Evolutionary conservation across 2,113 vertebrate genomes (phyloP).

Genomic region (Hippocampus comes): DNA sequence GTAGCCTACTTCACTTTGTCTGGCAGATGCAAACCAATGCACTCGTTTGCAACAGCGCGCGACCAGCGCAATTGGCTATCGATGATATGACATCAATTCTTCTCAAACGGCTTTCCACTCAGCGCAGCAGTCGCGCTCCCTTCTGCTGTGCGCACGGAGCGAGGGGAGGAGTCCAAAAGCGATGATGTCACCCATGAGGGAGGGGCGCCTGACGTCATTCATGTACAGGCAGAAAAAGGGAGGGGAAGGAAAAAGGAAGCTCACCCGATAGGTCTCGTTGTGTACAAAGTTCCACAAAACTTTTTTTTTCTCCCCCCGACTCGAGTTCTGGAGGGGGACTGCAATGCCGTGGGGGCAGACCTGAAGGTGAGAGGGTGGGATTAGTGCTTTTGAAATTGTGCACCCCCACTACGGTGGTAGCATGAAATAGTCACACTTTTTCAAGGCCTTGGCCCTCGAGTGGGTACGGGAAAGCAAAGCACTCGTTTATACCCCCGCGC

Average conservation of each 20-base stretch:
- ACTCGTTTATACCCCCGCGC: neutral
- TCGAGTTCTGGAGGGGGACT: slow-evolving; percentile 12
- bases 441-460: slow-evolving; percentile 68
- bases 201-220: slow-evolving; percentile 65
- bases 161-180: slow-evolving; percentile 23
- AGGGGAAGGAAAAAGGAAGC: slow-evolving; percentile 73
- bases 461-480: slow-evolving; percentile 55
- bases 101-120: neutral
- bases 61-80: too few relatives aligned
- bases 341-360: slow-evolving; percentile 24
- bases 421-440: slow-evolving; percentile 64
- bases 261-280: slow-evolving; percentile 53
- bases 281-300: slow-evolving; percentile 48
- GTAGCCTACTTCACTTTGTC: too few relatives aligned
- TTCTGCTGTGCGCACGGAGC: slow-evolving; percentile 7
- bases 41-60: too few relatives aligned
- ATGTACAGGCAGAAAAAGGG: slow-evolving; percentile 59
- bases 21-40: too few relatives aligned
- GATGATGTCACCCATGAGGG: slow-evolving; percentile 55
- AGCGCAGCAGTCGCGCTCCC: neutral
- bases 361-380: slow-evolving; percentile 21
- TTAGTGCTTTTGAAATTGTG: slow-evolving; percentile 29
- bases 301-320: slow-evolving; percentile 6
- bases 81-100: too few relatives aligned
- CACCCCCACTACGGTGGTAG: slow-evolving; percentile 57